A percentile compares a stretch with the other conserved stretches of the same genome.
Evolutionary conservation across 2,888 invertebrate species (phyloP).

Genomic region (Drosophila neonasuta): DNA sequence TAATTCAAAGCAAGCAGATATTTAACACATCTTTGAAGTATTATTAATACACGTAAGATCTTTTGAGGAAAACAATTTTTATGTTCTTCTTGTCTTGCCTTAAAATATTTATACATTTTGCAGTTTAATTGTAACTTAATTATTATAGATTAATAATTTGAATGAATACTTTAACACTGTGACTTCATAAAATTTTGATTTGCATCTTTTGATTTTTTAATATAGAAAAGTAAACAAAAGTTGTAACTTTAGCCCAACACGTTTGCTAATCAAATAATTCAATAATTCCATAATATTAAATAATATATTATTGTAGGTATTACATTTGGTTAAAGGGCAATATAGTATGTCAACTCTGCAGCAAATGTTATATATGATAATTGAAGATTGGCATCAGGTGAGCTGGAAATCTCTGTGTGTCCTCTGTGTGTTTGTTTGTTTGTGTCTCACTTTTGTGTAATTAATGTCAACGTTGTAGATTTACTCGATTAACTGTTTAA

Average conservation of each 20-base stretch:
- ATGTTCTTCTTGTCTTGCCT: too few relatives aligned
- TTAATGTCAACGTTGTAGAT: conserved; percentile 10
- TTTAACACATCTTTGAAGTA: too few relatives aligned
- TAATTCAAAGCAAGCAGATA: too few relatives aligned
- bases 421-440: not conserved
- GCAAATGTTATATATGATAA: conserved; percentile 30
- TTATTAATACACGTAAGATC: too few relatives aligned
- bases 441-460: conserved; percentile 3
- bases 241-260: not conserved
- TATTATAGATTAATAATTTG: too few relatives aligned
- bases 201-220: not conserved
- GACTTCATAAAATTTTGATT: not conserved
- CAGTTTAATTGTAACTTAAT: too few relatives aligned
- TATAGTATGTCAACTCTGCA: conserved; percentile 37
- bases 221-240: not conserved
- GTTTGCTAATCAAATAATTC: not conserved
- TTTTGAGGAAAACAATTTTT: too few relatives aligned
- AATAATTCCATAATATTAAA: not conserved
- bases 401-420: conserved; percentile 16
- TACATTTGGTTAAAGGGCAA: conserved; percentile 32
- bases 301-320: conserved; percentile 35
- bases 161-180: too few relatives aligned
- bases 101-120: too few relatives aligned
- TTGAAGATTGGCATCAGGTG: conserved; percentile 48
- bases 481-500: not conserved